A percentile compares a stretch with the other conserved stretches of the same genome.
These are phyloP conservation scores for Allacma fusca DNA, from an alignment of 2,888 invertebrate species.

Conservation along the genomic window DNA sequence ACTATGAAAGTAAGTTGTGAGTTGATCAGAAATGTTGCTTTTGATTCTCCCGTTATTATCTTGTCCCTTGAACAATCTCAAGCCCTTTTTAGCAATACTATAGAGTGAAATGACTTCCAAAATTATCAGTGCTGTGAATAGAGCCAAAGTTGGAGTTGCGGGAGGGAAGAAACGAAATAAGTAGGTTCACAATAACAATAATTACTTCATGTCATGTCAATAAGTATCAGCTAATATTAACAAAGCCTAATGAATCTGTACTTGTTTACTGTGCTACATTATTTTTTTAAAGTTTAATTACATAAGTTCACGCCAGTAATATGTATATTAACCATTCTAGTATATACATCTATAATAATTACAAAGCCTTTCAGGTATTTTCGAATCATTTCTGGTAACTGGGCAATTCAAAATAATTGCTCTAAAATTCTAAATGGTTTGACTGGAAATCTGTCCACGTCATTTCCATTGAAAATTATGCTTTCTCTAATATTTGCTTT, in stretches of 20 bases:
- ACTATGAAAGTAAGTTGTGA: slow-evolving; percentile 30
- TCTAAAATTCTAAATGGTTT: no score
- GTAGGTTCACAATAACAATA: slow-evolving; percentile 21
- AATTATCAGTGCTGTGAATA: slow-evolving; percentile 36
- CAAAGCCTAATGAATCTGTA: neutral
- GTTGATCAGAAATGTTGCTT: neutral
- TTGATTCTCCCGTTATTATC: slow-evolving; percentile 9
- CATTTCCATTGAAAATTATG: no score
- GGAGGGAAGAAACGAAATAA: slow-evolving; percentile 31
- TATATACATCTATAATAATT: no score
- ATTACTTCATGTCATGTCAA: neutral
- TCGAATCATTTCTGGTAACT: no score
- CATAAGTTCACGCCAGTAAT: no score
- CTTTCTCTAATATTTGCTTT: no score
- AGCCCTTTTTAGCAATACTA: neutral
- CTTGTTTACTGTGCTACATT: no score
- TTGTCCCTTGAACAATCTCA: neutral
- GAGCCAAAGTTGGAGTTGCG: slow-evolving; percentile 43
- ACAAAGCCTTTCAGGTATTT: no score
- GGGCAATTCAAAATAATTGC: no score
- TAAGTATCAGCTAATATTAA: neutral
- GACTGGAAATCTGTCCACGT: no score
- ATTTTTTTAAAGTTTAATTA: no score
- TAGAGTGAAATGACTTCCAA: slow-evolving; percentile 18
- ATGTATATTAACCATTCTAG: no score